Base-by-base conservation (phyloP, 2,797 vertebrate genomes). In the Macropus fuliginosus region DNA sequence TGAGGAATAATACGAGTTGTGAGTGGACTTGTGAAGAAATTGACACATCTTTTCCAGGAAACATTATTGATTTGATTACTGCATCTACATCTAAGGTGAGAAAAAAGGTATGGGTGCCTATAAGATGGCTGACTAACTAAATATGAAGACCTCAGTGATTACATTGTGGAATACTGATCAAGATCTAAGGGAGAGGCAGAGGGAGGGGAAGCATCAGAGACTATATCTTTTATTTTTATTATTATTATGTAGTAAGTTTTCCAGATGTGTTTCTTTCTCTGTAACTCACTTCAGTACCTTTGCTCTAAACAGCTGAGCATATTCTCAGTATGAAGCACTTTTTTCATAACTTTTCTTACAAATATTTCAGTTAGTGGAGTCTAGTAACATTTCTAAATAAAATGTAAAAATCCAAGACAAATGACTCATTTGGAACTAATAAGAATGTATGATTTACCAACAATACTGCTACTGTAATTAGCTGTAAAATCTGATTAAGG, bases 241-340 rank as follows among this genome's bases (percentile, higher is more conserved):
- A 6, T 6, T 95, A 98, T 98, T 98, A 97, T 95, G 95, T 94
- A 91, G 93, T 31, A 24, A 21, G 57, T 52, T 95, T 94, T 96
- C 91, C 96, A 98, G 55, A 54, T 8, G 5, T 31, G 46, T 94
- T 74, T 97, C 92, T 93, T 40, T 91, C 95, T 95, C 91, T 94
- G 11, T 55, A 90, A n/a, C 92, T 81, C 54, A 81, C 52, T 18
- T 2, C 13, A 56, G 0, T 12, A 92, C 27, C 9, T 93, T 54
- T 97, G 81, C 56, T 93, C 57, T 96, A 81, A 97, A 92, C 52
- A 92, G 93, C 4, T 59, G 89, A 94, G 95, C 28, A 94, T 28
- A 56, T 12, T 54, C 54, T 91, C 93, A 96, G 94, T 95, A 93
- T 1, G 91, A 97, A 97, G 34, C 34, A 55, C 16, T 0, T 0